phyloP scores from a whole-genome alignment of 1,140 invertebrate genomes.

The Tetramorium simillimum region DNA sequence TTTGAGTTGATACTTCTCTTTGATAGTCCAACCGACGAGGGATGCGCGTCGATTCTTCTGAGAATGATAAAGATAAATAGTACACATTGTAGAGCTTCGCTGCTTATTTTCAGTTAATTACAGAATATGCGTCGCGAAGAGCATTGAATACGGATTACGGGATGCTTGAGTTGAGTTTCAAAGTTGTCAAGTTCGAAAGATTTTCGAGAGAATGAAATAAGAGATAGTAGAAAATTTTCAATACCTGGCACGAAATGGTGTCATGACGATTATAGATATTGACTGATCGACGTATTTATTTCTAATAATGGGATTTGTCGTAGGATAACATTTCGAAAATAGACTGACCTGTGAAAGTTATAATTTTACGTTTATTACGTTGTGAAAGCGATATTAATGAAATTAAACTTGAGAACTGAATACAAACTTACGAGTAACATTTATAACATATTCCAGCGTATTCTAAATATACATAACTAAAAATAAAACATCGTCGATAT shows the following conservation, averaged over 20 bases:
- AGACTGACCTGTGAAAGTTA: neutral
- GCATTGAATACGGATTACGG: too few relatives aligned
- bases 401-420: constrained; percentile 12
- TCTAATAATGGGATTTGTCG: neutral
- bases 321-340: neutral
- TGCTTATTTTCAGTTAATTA: neutral
- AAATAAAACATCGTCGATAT: constrained; percentile 9
- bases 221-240: neutral
- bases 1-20: constrained; percentile 58
- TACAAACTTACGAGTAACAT: neutral
- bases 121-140: neutral
- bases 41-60: neutral
- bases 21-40: neutral
- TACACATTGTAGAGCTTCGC: neutral
- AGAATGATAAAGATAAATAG: neutral
- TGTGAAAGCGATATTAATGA: neutral
- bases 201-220: neutral
- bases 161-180: neutral
- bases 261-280: constrained; percentile 6
- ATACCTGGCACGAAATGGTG: constrained; percentile 16
- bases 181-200: neutral
- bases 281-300: neutral
- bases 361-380: constrained; percentile 12
- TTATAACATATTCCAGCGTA: neutral
- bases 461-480: neutral